Evolutionary conservation across 2,888 invertebrate species (phyloP).

Genomic region (Halictus quadricinctus): DNA sequence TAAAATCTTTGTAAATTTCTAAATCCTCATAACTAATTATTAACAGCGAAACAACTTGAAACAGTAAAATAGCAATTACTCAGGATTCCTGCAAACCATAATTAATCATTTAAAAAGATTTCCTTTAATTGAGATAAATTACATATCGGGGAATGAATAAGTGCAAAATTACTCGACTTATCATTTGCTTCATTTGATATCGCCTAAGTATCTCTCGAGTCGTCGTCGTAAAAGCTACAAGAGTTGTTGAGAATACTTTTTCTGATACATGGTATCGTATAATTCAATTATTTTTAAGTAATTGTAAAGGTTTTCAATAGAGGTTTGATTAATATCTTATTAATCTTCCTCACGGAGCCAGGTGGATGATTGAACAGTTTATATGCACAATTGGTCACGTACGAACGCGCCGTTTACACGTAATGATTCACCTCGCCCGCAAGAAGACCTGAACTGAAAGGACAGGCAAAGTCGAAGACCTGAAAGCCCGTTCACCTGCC

Average conservation of each 20-base stretch:
- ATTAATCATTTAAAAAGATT: background rate
- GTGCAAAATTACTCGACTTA: background rate
- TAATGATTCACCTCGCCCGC: background rate
- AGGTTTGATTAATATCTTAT: background rate
- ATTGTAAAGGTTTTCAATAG: background rate
- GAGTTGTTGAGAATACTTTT: background rate
- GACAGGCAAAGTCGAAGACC: constrained; percentile 21
- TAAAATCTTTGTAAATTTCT: background rate
- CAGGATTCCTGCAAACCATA: background rate
- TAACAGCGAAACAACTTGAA: background rate
- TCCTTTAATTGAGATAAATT: background rate
- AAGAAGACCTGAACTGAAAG: background rate
- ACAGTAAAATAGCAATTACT: background rate
- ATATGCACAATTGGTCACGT: constrained; percentile 20
- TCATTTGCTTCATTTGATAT: background rate
- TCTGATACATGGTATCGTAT: background rate
- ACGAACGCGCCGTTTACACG: background rate
- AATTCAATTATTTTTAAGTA: background rate
- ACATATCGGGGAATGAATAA: background rate
- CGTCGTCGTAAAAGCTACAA: no score
- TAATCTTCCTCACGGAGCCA: background rate
- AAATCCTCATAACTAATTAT: background rate
- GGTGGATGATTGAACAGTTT: background rate
- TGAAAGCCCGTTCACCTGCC: constrained; percentile 24
- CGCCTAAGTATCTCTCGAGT: background rate